Percentiles rank a stretch among this genome's conserved stretches.
Conservation (phyloP, 2,113 vertebrate genomes). For the Monarcha castaneiventris region DNA sequence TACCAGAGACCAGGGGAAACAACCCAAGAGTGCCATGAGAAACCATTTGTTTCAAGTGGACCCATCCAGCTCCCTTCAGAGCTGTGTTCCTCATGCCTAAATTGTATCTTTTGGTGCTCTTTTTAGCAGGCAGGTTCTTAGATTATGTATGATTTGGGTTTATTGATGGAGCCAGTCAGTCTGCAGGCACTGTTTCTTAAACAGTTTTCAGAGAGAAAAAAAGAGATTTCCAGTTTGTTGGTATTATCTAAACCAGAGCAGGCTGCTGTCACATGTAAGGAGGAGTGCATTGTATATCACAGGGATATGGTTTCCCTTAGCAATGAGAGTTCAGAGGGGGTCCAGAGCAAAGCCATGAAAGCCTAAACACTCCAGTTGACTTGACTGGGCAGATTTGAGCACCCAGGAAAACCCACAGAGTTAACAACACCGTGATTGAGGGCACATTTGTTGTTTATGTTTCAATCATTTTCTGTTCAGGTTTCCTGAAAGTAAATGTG, state of each 20-base stretch:
- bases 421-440: not conserved
- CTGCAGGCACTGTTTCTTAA: constrained; percentile 3
- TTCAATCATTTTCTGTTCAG: not conserved
- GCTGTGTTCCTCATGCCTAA: not conserved
- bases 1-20: not conserved
- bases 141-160: not conserved
- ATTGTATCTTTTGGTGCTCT: not conserved
- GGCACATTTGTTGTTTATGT: not conserved
- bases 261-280: not conserved
- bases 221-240: constrained; percentile 1
- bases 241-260: constrained; percentile 7
- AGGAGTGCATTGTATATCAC: not conserved
- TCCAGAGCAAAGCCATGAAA: not conserved
- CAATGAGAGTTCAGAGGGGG: not conserved
- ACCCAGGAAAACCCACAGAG: not conserved
- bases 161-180: constrained; percentile 13
- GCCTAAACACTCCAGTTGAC: not conserved
- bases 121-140: constrained; percentile 12
- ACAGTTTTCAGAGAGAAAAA: not conserved
- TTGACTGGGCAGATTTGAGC: not conserved
- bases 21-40: not conserved
- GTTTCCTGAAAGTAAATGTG: not conserved
- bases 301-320: not conserved
- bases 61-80: not conserved
- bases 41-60: constrained; percentile 17